Evolutionary conservation across 2,113 vertebrate genomes (phyloP), one percentile per base, ranked within the genome.

Genomic region (Eira barbara): DNA sequence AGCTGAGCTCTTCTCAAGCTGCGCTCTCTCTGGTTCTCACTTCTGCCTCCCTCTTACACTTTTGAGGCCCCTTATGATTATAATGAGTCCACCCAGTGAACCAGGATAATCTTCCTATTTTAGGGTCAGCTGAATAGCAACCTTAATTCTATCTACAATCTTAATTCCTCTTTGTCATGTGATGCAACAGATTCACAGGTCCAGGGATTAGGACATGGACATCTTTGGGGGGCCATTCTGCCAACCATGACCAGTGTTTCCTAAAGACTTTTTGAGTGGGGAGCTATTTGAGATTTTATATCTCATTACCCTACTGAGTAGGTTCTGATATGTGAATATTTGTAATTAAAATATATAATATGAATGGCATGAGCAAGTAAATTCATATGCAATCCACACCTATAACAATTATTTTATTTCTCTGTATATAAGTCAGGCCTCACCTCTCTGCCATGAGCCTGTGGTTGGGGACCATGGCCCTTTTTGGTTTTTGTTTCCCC

Each of bases 341-440:
- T 91, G 67, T 57, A 67, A 94, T 39, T 89, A 94, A 85, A 94
- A 97, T 65, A 85, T 47, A 76, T 92, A 79, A 76, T 92, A 73
- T 59, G 69, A 91, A 89, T 96, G 2, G 17, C 42, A 69, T 74
- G 69, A 87, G 7, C 45, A 93, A 89, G 90, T 52, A 59, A 67
- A 71, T 82, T 69, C 29, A 71, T 61, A 94, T 31, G 9, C 18
- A 92, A 55, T 39, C 4, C 59, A 94, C 4, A 87, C 0, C 29
- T 69, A 89, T 0, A 81, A 65, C 2, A 92, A 52, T 47, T 95
- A 80, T 90, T 92, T 95, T 82, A 84, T 92, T 91, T 93, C 13
- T 93, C n/a, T 96, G 29, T 74, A 15, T 59, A 36, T 55, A 88
- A 17, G 47, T 85, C 63, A 93, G 34, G 74, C 4, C 14, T 84